Base-by-base conservation (phyloP, 2,888 invertebrate species). In the Pterobdella sp. region DNA sequence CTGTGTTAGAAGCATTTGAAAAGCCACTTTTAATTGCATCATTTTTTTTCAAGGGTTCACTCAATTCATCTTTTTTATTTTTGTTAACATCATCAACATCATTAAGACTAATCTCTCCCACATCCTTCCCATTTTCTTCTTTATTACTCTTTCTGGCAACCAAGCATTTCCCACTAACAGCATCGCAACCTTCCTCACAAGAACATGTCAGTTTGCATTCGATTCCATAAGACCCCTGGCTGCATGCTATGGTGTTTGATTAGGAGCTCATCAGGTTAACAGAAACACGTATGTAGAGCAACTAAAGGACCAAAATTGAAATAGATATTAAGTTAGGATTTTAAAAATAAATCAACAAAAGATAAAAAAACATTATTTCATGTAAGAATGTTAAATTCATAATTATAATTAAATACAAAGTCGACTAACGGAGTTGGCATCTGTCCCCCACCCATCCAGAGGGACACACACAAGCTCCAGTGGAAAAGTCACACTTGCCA, bases 101-200 rank as follows among this genome's bases (percentile, higher is more conserved):
- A 7, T 31, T 31, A 76, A 76, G 35, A 64, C 18, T 32, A 10
- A 72, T 7, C 2, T 31, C 26, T 56, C 29, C 36, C 52, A 34
- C 18, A 32, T 67, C 26, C 10, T 14, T 22, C 22, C 10, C 32
- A 22, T 32, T 26, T 35, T 32, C 68, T 2, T 35, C 26, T 37
- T 42, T n/a, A 14, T 14, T 49, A 74, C 77, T 82, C 0, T 86
- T 86, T 22, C 82, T 79, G 4, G 78, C 79, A 78, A 86, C 86
- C 4, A 80, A 73, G 76, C 83, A 83, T 35, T 75, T 69, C 1
- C 83, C 83, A 1, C 80, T 81, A 34, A 80, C 77, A 70, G 79
- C 79, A 73, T 82, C 78, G 77, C 83, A 83, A n/a, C 81, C 81
- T 74, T 82, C 81, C 71, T 79, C 79, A 76, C 82, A 82, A 22